A percentile compares a stretch with the other conserved stretches of the same genome.
Evolutionary conservation across 2,113 vertebrate species (phyloP).

Genomic region (Marcusenius ussheri): DNA sequence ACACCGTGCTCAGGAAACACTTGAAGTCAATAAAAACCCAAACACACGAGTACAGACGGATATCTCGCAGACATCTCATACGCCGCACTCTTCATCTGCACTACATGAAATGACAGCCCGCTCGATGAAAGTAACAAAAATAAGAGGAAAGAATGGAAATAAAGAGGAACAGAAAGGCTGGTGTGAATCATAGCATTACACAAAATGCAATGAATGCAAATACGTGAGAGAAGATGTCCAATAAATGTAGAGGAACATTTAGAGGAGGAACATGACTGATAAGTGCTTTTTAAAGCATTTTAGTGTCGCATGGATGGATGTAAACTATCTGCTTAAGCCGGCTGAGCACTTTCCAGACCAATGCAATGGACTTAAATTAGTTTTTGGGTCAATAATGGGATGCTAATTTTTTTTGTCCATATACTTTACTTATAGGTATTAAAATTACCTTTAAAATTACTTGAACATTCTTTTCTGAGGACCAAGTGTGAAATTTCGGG

Average conservation of each 20-base stretch:
- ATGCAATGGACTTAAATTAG: not conserved
- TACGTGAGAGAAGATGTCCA: not conserved
- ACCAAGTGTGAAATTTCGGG: not conserved
- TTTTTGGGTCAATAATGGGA: not conserved
- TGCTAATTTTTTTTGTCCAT: not conserved
- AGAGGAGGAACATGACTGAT: not conserved
- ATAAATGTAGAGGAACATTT: not conserved
- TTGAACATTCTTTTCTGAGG: not conserved
- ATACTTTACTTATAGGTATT: not conserved
- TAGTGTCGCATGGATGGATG: not conserved
- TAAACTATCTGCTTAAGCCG: not conserved
- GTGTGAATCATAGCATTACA: not conserved
- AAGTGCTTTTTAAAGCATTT: not conserved
- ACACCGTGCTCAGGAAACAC: not conserved
- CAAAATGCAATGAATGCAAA: not conserved
- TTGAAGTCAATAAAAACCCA: not conserved
- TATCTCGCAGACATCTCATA: not conserved
- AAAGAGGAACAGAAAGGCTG: not conserved
- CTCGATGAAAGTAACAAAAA: not conserved
- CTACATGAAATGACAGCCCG: not conserved
- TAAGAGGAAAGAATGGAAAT: not conserved
- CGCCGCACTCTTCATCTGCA: not conserved
- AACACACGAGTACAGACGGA: not conserved
- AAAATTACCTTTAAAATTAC: not conserved
- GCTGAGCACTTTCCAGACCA: not conserved